Evolutionary conservation across 2,797 vertebrate genomes (phyloP), one percentile per base, ranked within the genome.

Genomic region (Lycodopsis pacificus): DNA sequence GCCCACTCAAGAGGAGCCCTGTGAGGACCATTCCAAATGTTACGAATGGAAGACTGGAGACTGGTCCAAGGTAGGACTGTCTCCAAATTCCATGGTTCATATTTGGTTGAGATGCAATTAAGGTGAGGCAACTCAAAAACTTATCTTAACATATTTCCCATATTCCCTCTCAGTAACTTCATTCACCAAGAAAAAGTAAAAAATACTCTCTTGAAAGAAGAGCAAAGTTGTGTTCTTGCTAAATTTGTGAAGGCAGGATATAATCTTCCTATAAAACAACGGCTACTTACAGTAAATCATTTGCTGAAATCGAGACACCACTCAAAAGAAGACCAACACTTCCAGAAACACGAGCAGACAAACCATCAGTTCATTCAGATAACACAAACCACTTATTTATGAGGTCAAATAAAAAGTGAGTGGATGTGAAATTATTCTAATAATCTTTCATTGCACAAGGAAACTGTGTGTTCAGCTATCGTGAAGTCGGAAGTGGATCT

Each of bases 21-120:
- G 98, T 1, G 96, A 97, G 83, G 97, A 99, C 87, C 94, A 96
- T 88, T 97, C 97, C 0, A 95, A 94, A 82, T 99, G 98, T 82
- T 98, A 97, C 0, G 97, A 98, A 71, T 99, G 98, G 98, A 98
- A 96, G 89, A 99, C 97, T 0, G 98, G 98, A n/a, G 97, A 97
- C 34, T 99, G 98, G 98, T 99, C 98, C 54, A 98, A 98, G 97
- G 88, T 91, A 88, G 0, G 8, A 3, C 5, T 6, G 1, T 34
- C 51, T 36, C 54, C 4, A 34, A 25, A 65, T 2, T 34, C 19
- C 19, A 46, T 13, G 22, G 4, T 49, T 64, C 6, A 63, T 36
- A 12, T 11, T 3, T 22, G 10, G 38, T 25, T 61, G 3, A 32
- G 10, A 78, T 0, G 0, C 7, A 34, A 32, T 44, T 62, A 53